Evolutionary conservation across 2,888 invertebrate species (phyloP).

Genomic region (Helicoverpa assulta): DNA sequence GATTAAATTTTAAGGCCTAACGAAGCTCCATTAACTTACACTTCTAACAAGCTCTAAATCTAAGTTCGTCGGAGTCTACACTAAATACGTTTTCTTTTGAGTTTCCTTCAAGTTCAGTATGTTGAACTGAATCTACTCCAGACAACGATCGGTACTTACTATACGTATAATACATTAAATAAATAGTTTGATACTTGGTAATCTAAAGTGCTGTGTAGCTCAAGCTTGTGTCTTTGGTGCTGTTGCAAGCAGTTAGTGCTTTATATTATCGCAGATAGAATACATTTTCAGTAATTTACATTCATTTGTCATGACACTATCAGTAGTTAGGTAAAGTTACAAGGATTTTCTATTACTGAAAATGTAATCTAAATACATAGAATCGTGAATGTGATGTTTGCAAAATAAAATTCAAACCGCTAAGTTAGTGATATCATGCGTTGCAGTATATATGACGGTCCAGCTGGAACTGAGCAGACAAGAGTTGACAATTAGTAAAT

Average conservation of each 20-base stretch:
- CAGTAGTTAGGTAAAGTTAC: neutral
- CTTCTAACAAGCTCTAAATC: constrained; percentile 58
- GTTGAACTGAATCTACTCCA: constrained; percentile 56
- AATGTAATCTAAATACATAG: constrained; percentile 69
- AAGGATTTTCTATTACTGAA: constrained; percentile 52
- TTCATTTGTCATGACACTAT: neutral
- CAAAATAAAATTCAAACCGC: constrained; percentile 72
- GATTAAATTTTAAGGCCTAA: constrained; percentile 48
- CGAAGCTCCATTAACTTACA: constrained; percentile 58
- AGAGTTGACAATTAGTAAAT: constrained; percentile 82
- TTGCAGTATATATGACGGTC: constrained; percentile 75
- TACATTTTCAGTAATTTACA: constrained; percentile 68
- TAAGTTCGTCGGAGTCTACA: constrained; percentile 39
- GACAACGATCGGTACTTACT: constrained; percentile 54
- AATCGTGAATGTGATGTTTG: constrained; percentile 63
- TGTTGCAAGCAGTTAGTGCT: constrained; percentile 88
- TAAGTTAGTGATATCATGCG: constrained; percentile 83
- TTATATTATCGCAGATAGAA: constrained; percentile 71
- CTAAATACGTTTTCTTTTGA: constrained; percentile 40
- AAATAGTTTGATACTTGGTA: constrained; percentile 48
- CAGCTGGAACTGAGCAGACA: constrained; percentile 80
- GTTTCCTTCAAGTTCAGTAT: constrained; percentile 49
- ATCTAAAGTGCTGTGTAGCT: constrained; percentile 75
- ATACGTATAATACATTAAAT: constrained; percentile 54
- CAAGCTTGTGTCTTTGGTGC: constrained; percentile 82